Evolutionary conservation across 1,140 invertebrate species (phyloP), one percentile per base, ranked within the genome.

Genomic region (Agrypnia vestita): DNA sequence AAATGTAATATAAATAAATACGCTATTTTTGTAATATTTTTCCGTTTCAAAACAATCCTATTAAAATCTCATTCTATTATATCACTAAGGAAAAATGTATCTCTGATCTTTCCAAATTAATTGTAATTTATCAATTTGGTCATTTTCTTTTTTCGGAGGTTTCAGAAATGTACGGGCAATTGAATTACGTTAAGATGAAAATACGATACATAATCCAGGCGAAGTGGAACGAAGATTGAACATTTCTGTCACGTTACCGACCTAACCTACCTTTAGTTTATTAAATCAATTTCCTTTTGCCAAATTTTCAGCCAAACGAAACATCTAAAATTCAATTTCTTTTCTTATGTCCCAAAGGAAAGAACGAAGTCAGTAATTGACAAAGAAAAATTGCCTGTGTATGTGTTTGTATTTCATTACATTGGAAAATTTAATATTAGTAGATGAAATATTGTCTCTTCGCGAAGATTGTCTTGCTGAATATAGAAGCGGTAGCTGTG

Each of bases 211-310:
- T 15, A 74, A 59, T 59, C 25, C 71, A 56, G 12, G 21, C 25
- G 12, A 74, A 10, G 67, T 56, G 56, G 21, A 15, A 56, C 11
- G 53, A 74, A 76, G 56, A 76, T 49, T 49, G 56, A 76, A 76
- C 56, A 76, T 61, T 76, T 76, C 55, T 49, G 74, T 76, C 55
- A 76, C 74, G 56, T 76, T 21, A 64, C 46, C 19, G n/a, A n/a
- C n/a, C n/a, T n/a, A 17, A 13, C 56, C 56, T 25, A 61, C 74
- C 74, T 64, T 75, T 49, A 62, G 74, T 76, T 76, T 76, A 76
- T 76, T 76, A 76, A 76, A 76, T 76, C 74, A 76, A 62, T 76
- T 76, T 76, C 74, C 56, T 49, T 44, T 62, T 49, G 56, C 74
- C 74, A 76, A 76, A 76, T 76, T 76, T 76, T 35, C 6, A 76